Conservation (phyloP, 2,797 vertebrate species). For the Rhabdomys pumilio region DNA sequence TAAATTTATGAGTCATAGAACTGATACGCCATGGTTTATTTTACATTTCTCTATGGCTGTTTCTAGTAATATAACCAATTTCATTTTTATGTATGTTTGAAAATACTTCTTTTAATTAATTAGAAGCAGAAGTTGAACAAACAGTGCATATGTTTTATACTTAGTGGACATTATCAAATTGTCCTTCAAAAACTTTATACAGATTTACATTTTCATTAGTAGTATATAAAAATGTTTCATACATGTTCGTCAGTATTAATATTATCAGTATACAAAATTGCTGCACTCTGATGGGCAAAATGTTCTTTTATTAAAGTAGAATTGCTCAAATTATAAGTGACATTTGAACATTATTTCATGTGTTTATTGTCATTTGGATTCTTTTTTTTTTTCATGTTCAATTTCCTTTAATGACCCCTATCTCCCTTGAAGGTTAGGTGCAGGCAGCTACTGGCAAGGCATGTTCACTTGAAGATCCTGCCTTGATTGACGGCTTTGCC, state of each 20-base stretch:
- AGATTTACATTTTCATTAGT: background rate
- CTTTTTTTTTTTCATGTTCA: too few species aligned
- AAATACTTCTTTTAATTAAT: background rate
- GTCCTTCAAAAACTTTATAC: background rate
- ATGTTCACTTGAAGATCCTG: too few species aligned
- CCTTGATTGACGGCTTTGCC: too few species aligned
- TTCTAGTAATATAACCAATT: background rate
- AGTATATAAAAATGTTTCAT: background rate
- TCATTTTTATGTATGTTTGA: background rate
- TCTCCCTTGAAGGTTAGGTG: too few species aligned
- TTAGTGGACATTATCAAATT: background rate
- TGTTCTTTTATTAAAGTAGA: background rate
- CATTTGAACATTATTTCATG: conserved; percentile 7
- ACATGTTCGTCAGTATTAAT: background rate
- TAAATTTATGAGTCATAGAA: background rate
- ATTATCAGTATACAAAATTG: background rate
- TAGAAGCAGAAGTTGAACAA: background rate
- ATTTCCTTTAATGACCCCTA: too few species aligned
- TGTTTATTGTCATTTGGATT: conserved; percentile 10
- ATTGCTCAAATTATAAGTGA: background rate
- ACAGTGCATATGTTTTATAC: background rate
- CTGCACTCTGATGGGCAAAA: background rate
- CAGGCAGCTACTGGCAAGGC: too few species aligned
- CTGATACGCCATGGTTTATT: background rate
- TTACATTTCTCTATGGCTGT: background rate